A percentile compares a stretch with the other conserved stretches of the same genome.
Conservation (phyloP, 2,797 vertebrate species). For the Crypturellus tataupa region DNA sequence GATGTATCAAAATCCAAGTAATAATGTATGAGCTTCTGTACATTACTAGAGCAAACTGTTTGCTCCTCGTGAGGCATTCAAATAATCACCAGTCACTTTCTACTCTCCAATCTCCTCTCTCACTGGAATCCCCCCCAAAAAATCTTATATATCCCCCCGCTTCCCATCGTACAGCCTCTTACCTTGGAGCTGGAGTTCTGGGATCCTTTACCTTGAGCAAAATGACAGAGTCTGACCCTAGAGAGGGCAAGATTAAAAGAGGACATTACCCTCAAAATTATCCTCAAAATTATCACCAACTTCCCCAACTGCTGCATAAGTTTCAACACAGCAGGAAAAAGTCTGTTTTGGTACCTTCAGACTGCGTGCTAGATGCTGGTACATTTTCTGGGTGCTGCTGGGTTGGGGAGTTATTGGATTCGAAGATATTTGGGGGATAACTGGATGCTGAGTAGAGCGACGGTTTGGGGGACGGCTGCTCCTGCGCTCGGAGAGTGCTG, state of each 20-base stretch:
- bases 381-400: constrained; percentile 58
- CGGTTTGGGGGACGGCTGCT: constrained; percentile 34
- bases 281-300: fast-evolving
- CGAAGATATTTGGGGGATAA: constrained; percentile 31
- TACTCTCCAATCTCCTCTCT: neutral
- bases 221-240: constrained; percentile 92
- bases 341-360: constrained; percentile 72
- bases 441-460: neutral
- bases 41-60: neutral
- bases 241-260: constrained; percentile 56
- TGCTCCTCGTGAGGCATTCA: fast-evolving
- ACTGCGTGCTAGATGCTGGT: constrained; percentile 42
- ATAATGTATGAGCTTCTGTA: neutral
- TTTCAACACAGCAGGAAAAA: fast-evolving
- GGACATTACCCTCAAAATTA: fast-evolving
- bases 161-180: neutral
- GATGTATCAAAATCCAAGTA: fast-evolving
- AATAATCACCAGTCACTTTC: neutral
- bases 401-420: constrained; percentile 49
- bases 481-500: constrained; percentile 28
- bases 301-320: fast-evolving
- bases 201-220: constrained; percentile 91
- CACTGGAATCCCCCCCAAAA: fast-evolving
- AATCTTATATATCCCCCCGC: fast-evolving
- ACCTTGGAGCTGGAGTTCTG: constrained; percentile 88